A percentile compares a stretch with the other conserved stretches of the same genome.
Conservation (phyloP, 2,888 invertebrate genomes). For the Lucinisca nassula region DNA sequence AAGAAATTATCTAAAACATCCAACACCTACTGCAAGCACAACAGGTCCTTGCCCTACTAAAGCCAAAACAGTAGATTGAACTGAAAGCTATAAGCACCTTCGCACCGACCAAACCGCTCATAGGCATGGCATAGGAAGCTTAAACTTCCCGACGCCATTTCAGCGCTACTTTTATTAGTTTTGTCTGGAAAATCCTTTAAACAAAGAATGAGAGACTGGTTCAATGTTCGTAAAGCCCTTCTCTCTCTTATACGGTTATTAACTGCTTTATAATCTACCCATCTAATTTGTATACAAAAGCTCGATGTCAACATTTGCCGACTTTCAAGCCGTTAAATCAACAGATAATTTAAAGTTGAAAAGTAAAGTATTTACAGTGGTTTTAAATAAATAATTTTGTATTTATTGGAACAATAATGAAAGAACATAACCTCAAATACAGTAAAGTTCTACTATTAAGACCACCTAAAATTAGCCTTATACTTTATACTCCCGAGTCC, state of each 20-base stretch:
- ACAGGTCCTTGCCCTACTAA: too few relatives aligned
- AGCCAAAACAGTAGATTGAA: too few relatives aligned
- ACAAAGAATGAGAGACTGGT: background rate
- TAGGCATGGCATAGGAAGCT: too few relatives aligned
- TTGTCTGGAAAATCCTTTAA: background rate
- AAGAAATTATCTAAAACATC: too few relatives aligned
- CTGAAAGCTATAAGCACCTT: too few relatives aligned
- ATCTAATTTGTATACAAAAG: background rate
- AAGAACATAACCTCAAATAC: conserved; percentile 3
- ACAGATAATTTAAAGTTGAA: background rate
- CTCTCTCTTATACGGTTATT: background rate
- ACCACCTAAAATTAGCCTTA: too few relatives aligned
- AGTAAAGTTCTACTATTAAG: too few relatives aligned
- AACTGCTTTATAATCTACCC: background rate
- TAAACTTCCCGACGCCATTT: too few relatives aligned
- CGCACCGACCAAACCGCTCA: too few relatives aligned
- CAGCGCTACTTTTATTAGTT: too few relatives aligned
- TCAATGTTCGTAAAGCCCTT: background rate
- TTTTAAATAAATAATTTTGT: conserved; percentile 39
- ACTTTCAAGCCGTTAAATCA: background rate
- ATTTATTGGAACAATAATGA: conserved; percentile 26
- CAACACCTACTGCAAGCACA: too few relatives aligned
- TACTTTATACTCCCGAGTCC: too few relatives aligned
- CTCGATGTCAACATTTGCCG: background rate
- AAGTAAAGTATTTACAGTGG: conserved; percentile 27